Percentiles rank a stretch among this genome's conserved stretches.
Evolutionary conservation across 2,113 vertebrate genomes (phyloP).

Genomic region (Mesocricetus auratus): DNA sequence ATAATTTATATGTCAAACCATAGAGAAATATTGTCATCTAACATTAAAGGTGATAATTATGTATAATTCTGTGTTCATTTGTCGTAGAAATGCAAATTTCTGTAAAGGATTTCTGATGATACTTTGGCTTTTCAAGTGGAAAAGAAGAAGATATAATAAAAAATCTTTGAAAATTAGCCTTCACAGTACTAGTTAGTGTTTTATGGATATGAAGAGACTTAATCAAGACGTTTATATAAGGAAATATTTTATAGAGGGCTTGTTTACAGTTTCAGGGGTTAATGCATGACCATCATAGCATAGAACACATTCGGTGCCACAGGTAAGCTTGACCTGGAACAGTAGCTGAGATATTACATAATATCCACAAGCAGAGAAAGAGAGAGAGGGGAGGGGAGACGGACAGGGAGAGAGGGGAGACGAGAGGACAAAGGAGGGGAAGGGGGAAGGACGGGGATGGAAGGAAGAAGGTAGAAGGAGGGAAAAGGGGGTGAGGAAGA

Average conservation of each 20-base stretch:
- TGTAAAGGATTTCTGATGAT: not conserved
- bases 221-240: not conserved
- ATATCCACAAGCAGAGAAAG: not conserved
- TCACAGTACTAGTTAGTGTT: not conserved
- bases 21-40: not conserved
- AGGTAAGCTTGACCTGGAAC: not conserved
- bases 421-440: too few relatives aligned
- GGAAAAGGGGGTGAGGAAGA: not conserved
- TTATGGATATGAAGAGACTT: not conserved
- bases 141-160: accelerated
- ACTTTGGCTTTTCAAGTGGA: too few relatives aligned
- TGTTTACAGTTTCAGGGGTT: not conserved
- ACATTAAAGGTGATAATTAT: too few relatives aligned
- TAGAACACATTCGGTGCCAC: not conserved
- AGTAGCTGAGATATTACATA: not conserved
- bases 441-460: too few relatives aligned
- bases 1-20: not conserved
- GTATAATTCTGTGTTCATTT: not conserved
- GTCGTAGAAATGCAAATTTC: not conserved
- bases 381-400: too few relatives aligned
- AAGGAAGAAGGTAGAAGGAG: too few relatives aligned
- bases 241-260: not conserved
- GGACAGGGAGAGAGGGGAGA: too few relatives aligned
- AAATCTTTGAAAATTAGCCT: not conserved
- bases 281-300: not conserved